Evolutionary conservation across 2,888 invertebrate species (phyloP).

Genomic region (Myopa tessellatipennis): DNA sequence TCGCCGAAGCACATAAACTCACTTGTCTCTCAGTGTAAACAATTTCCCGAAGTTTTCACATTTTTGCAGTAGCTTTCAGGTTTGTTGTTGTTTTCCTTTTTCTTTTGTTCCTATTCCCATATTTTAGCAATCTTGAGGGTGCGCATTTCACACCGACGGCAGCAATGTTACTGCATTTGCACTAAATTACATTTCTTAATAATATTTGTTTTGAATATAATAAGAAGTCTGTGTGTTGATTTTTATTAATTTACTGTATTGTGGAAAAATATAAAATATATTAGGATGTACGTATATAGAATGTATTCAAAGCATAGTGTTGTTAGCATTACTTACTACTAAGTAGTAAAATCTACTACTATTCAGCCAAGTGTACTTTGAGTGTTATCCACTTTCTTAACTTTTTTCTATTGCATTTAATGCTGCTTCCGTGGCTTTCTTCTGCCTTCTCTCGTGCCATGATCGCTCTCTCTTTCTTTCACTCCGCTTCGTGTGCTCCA

Average conservation of each 20-base stretch:
- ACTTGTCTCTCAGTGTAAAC: not conserved
- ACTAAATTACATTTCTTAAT: no score
- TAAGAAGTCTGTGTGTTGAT: no score
- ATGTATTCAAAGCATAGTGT: no score
- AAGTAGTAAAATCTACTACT: not conserved
- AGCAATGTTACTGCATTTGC: no score
- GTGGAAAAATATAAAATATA: no score
- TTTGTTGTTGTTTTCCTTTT: not conserved
- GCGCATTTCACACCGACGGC: no score
- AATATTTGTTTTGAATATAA: no score
- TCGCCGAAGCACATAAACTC: not conserved
- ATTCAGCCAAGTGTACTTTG: not conserved
- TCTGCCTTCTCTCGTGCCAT: constrained; percentile 7
- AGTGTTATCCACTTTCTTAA: not conserved
- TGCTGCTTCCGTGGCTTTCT: not conserved
- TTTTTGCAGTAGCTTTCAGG: not conserved
- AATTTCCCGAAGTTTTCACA: not conserved
- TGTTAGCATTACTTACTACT: not conserved
- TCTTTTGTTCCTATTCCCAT: no score
- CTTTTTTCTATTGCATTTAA: not conserved
- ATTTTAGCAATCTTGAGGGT: no score
- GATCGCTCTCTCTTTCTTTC: not conserved
- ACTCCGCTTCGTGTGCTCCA: constrained; percentile 28
- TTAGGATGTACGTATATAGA: no score
- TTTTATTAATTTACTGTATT: no score